Percentiles rank a stretch among this genome's conserved stretches.
phyloP scores from a whole-genome alignment of 2,797 vertebrate species.

The Ciconia nigra region DNA sequence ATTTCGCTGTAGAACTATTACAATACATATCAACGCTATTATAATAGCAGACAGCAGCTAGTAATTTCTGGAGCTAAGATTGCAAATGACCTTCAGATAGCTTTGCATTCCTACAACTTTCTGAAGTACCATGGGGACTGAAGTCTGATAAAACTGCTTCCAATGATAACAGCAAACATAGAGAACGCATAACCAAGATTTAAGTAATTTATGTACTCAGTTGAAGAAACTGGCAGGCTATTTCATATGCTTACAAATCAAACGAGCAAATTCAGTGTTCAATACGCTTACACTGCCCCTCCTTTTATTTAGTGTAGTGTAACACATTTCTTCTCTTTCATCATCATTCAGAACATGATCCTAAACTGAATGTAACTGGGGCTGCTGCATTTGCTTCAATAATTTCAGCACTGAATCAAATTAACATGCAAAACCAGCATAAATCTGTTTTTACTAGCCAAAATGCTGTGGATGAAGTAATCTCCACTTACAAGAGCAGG shows the following conservation, averaged over 20 bases:
- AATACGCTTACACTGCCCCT: accelerated
- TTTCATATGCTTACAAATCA: neutral
- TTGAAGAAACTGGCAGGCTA: neutral
- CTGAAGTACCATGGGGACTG: neutral
- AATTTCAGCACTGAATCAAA: neutral
- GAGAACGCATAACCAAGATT: neutral
- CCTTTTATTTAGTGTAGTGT: neutral
- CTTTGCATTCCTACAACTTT: neutral
- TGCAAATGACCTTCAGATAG: neutral
- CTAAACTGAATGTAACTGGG: neutral
- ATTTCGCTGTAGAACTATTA: neutral
- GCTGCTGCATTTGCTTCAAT: neutral
- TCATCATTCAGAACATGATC: neutral
- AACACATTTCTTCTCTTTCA: neutral
- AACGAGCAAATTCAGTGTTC: neutral
- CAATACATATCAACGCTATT: neutral
- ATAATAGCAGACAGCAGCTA: neutral
- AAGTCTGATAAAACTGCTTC: neutral
- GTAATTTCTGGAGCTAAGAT: neutral
- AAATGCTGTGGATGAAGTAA: neutral
- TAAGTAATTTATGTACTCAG: neutral
- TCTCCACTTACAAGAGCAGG: neutral
- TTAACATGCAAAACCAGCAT: neutral
- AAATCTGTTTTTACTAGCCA: neutral
- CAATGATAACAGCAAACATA: neutral